Conservation (phyloP, 2,888 invertebrate species). For the Esperia sulphurella region DNA sequence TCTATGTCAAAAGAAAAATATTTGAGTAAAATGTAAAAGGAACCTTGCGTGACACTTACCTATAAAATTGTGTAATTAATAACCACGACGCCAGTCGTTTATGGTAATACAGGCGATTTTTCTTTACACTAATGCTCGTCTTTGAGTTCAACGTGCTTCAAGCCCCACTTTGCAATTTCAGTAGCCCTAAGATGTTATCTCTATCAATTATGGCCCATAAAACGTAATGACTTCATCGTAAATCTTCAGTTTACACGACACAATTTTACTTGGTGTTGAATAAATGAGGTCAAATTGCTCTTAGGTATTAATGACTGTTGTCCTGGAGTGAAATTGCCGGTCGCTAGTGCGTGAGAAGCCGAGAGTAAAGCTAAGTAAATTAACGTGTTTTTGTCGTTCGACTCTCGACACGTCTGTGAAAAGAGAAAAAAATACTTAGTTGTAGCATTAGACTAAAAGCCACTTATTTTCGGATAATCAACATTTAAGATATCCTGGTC, state of each 20-base stretch:
- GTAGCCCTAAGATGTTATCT: conserved; percentile 68
- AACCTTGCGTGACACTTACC: conserved; percentile 51
- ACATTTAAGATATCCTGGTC: no score
- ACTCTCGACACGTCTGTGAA: not conserved
- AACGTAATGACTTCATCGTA: conserved; percentile 78
- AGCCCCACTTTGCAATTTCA: conserved; percentile 73
- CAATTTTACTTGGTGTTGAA: conserved; percentile 70
- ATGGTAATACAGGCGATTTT: conserved; percentile 64
- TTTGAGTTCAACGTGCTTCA: conserved; percentile 61
- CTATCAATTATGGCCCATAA: conserved; percentile 77
- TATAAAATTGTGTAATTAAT: conserved; percentile 72
- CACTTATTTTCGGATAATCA: no score
- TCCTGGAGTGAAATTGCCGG: conserved; percentile 27
- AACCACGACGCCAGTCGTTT: conserved; percentile 65
- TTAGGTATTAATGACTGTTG: conserved; percentile 54
- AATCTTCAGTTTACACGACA: conserved; percentile 73
- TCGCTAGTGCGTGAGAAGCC: conserved; percentile 5
- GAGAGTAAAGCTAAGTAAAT: conserved; percentile 2
- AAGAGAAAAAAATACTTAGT: not conserved
- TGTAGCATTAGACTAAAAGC: no score
- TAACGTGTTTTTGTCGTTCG: not conserved
- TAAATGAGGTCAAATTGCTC: conserved; percentile 67
- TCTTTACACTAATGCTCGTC: conserved; percentile 67
- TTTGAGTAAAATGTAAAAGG: conserved; percentile 43
- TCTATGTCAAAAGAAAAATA: conserved; percentile 34